Conservation (phyloP, 2,797 vertebrate genomes). For the Ctenochaetus hawaiiensis region DNA sequence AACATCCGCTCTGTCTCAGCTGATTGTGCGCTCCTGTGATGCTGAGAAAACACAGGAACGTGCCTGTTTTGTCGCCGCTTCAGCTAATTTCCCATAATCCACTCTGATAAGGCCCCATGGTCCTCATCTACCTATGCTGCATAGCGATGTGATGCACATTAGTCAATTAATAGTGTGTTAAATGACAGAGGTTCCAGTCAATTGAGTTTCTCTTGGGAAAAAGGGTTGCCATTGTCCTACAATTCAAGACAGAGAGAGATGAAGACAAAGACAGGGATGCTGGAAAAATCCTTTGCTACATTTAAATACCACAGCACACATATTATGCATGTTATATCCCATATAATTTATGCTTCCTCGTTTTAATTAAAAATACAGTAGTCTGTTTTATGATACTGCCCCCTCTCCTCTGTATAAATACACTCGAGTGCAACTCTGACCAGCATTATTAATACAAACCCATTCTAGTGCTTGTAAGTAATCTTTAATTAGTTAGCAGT, state of each 20-base stretch:
- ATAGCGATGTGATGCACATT: constrained; percentile 91
- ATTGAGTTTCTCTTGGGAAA: constrained; percentile 91
- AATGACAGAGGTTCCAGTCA: constrained; percentile 95
- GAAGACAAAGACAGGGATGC: constrained; percentile 57
- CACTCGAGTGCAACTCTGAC: constrained; percentile 1
- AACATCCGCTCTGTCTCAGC: constrained; percentile 76
- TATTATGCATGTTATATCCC: constrained; percentile 16
- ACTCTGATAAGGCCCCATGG: constrained; percentile 85
- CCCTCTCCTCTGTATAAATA: constrained; percentile 10
- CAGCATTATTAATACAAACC: constrained; percentile 31
- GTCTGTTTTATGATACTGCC: constrained; percentile 16
- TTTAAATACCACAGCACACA: constrained; percentile 21
- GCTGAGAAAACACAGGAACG: constrained; percentile 57
- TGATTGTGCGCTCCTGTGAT: constrained; percentile 65
- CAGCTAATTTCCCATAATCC: constrained; percentile 88
- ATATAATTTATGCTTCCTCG: constrained; percentile 21
- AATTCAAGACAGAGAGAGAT: constrained; percentile 57
- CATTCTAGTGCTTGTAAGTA: constrained; percentile 23
- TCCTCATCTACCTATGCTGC: constrained; percentile 90
- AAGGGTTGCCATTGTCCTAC: constrained; percentile 67
- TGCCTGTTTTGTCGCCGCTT: constrained; percentile 67
- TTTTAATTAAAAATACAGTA: constrained; percentile 34
- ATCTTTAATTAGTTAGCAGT: constrained; percentile 38
- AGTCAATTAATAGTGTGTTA: constrained; percentile 99
- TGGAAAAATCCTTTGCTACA: constrained; percentile 31